Evolutionary conservation across 2,113 vertebrate genomes (phyloP), one percentile per base, ranked within the genome.

Genomic region (Solea senegalensis): DNA sequence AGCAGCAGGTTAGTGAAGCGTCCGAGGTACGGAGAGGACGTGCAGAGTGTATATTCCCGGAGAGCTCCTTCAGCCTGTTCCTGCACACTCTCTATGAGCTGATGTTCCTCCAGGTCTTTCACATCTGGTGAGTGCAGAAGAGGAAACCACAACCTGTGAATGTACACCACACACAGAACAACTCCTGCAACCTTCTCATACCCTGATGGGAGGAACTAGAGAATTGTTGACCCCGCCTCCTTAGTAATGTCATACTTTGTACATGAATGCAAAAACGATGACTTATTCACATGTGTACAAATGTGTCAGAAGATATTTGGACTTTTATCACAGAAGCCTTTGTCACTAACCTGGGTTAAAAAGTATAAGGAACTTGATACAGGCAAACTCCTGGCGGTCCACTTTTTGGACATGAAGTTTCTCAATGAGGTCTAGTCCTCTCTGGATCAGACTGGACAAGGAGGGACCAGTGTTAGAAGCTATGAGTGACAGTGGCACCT

Each of bases 321-420:
- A 21, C 21, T 21, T 21, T 21, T 44, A 44, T 8, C 43, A 44
- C 43, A 2, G 43, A 44, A 1, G 9, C 43, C 43, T 34, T 34
- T 28, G 7, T 26, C 15, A 74, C 96, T 93, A 70, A 98, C 97
- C 96, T 0, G 96, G 95, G 85, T 96, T 97, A 89, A 98, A 97
- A 75, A 98, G 95, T 82, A 96, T 93, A 60, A 98, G 95, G 85
- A 96, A 98, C 88, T 96, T 98, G 79, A 98, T 93, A 84, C 96
- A 97, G 88, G 95, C 94, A 0, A 96, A 94, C 75, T 97, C 97
- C 74, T 95, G 94, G 48, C 92, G 90, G 76, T 98, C 96, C 50
- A 96, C 91, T 80, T 96, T 95, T 21, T 98, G 91, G 0, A 92
- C 84, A 0, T 93, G 95, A 44, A 98, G 68, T 76, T 92, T 94